A percentile compares a stretch with the other conserved stretches of the same genome.
Evolutionary conservation across 2,888 invertebrate genomes (phyloP).

Genomic region (Oligia fasciuncula): DNA sequence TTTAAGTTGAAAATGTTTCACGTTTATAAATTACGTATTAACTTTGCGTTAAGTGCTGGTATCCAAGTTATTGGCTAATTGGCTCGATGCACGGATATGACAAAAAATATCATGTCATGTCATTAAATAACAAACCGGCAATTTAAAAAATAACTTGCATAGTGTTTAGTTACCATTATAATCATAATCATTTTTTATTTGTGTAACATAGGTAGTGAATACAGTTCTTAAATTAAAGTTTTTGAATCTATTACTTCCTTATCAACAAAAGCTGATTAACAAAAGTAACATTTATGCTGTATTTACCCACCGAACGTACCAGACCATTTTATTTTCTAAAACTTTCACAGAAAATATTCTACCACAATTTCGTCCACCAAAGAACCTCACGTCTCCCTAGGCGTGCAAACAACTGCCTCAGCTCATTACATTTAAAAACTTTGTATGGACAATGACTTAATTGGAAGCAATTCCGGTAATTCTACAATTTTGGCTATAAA

Average conservation of each 20-base stretch:
- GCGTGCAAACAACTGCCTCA: slow-evolving; percentile 44
- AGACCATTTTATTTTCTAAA: background rate
- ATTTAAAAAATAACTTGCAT: background rate
- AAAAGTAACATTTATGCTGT: background rate
- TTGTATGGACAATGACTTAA: slow-evolving; percentile 60
- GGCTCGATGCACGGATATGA: background rate
- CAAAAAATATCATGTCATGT: too few relatives aligned
- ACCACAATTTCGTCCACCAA: slow-evolving; percentile 12
- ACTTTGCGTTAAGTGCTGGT: background rate
- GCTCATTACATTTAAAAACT: slow-evolving; percentile 53
- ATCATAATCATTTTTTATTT: too few relatives aligned
- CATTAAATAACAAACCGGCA: background rate
- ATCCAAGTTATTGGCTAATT: background rate
- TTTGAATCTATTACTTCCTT: background rate
- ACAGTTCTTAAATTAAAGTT: too few relatives aligned
- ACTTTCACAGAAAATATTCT: background rate
- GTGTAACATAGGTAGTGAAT: too few relatives aligned
- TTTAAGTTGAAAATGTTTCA: slow-evolving; percentile 3
- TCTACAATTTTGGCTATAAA: slow-evolving; percentile 63
- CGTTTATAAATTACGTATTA: background rate
- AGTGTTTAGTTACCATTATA: background rate
- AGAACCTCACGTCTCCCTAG: slow-evolving; percentile 9
- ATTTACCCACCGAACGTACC: background rate
- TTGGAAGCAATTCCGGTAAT: slow-evolving; percentile 59
- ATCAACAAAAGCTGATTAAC: background rate